These are phyloP conservation scores for Spicauda simplicius DNA, from an alignment of 2,888 invertebrate genomes.

Conservation along the genomic window DNA sequence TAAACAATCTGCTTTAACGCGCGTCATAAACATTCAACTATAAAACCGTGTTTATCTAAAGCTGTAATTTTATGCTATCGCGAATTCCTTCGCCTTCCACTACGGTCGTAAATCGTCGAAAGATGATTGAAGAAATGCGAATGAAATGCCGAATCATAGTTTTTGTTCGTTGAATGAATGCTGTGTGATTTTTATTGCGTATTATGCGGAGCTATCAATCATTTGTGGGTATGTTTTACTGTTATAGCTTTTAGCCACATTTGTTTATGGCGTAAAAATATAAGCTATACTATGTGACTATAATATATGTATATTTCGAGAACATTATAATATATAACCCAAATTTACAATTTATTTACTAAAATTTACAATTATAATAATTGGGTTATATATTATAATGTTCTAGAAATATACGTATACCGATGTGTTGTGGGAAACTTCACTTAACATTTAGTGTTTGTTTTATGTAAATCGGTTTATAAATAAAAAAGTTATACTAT, in stretches of 20 bases:
- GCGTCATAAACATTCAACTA: neutral
- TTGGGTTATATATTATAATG: too few relatives aligned
- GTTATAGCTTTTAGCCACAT: neutral
- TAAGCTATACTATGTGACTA: too few relatives aligned
- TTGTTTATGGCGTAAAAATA: neutral
- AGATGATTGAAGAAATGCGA: constrained; percentile 24
- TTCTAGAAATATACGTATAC: too few relatives aligned
- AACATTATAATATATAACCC: too few relatives aligned
- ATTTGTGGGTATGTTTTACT: constrained; percentile 9
- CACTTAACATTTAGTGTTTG: too few relatives aligned
- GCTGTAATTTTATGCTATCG: constrained; percentile 20
- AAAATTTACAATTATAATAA: too few relatives aligned
- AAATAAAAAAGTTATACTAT: too few relatives aligned
- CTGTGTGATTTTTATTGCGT: constrained; percentile 6
- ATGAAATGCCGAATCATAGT: constrained; percentile 11
- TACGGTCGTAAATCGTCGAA: constrained; percentile 16
- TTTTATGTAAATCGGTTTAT: too few relatives aligned
- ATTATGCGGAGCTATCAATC: constrained; percentile 7
- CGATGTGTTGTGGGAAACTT: too few relatives aligned
- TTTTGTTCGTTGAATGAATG: constrained; percentile 8
- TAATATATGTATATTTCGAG: too few relatives aligned
- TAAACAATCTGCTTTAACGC: constrained; percentile 1
- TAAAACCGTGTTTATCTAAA: constrained; percentile 2
- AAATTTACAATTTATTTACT: too few relatives aligned
- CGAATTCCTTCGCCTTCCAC: constrained; percentile 8